phyloP scores from a whole-genome alignment of 2,797 vertebrate species.

The Hippoglossus hippoglossus region DNA sequence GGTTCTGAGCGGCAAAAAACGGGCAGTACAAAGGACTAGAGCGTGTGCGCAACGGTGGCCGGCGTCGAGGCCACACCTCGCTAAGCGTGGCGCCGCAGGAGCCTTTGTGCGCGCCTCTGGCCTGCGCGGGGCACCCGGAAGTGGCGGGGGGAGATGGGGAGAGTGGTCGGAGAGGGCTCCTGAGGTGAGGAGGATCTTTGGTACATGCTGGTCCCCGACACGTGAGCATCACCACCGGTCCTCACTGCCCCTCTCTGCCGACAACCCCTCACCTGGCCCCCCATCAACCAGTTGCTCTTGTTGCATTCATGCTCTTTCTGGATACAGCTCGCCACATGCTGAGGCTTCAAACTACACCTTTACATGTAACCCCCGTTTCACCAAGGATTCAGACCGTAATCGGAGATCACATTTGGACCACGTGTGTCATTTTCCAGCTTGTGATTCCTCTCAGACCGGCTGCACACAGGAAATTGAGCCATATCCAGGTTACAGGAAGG shows the following conservation, averaged over 20 bases:
- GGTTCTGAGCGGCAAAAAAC: slow-evolving; percentile 73
- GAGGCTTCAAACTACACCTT: slow-evolving; percentile 24
- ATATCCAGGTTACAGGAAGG: slow-evolving; percentile 32
- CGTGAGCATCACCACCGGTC: slow-evolving; percentile 7
- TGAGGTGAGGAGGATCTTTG: slow-evolving; percentile 55
- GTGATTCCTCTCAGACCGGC: not conserved
- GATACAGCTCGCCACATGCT: slow-evolving; percentile 50
- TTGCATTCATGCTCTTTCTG: slow-evolving; percentile 44
- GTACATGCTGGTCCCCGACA: slow-evolving; percentile 31
- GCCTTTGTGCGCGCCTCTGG: slow-evolving; percentile 75
- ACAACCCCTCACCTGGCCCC: slow-evolving; percentile 44
- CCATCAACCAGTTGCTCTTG: slow-evolving; percentile 39
- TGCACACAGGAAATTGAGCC: slow-evolving; percentile 36
- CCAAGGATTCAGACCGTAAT: slow-evolving; percentile 10
- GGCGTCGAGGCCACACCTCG: slow-evolving; percentile 74
- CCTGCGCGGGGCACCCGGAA: slow-evolving; percentile 70
- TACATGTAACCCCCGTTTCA: not conserved
- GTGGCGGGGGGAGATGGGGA: slow-evolving; percentile 48
- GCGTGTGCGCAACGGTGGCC: slow-evolving; percentile 60
- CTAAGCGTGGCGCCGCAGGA: slow-evolving; percentile 58
- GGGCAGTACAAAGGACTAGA: slow-evolving; percentile 84
- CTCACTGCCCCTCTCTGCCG: slow-evolving; percentile 23
- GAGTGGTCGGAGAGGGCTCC: slow-evolving; percentile 57
- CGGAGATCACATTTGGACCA: slow-evolving; percentile 31
- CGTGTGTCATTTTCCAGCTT: slow-evolving; percentile 18